These are phyloP conservation scores for Chirona hameri DNA, from an alignment of 2,888 invertebrate genomes.

Conservation along the genomic window DNA sequence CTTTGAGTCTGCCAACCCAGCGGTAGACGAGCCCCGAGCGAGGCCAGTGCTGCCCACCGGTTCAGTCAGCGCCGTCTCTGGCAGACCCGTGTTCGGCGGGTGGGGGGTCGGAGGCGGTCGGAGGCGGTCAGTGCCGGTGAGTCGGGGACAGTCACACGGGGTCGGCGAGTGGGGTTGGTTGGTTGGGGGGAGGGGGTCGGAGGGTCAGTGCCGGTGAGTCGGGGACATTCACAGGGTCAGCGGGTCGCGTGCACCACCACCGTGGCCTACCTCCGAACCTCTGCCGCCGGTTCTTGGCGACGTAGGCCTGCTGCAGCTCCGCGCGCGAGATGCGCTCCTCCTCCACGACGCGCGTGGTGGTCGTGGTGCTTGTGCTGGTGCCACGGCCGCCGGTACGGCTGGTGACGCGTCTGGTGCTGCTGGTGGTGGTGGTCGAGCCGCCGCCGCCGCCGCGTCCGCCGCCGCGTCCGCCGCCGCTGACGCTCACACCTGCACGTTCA, in stretches of 20 bases:
- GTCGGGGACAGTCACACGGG: too few relatives aligned
- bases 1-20: too few relatives aligned
- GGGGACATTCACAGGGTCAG: too few relatives aligned
- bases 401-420: not conserved
- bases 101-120: too few relatives aligned
- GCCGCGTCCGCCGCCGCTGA: not conserved
- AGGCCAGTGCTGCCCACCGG: too few relatives aligned
- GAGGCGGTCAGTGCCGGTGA: too few relatives aligned
- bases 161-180: too few relatives aligned
- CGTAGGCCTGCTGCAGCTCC: not conserved
- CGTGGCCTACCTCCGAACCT: constrained; percentile 13
- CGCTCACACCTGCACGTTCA: not conserved
- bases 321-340: not conserved
- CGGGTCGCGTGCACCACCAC: not conserved
- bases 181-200: too few relatives aligned
- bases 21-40: too few relatives aligned
- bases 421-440: not conserved
- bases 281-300: not conserved
- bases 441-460: not conserved
- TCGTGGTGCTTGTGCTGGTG: not conserved
- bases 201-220: too few relatives aligned
- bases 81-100: too few relatives aligned
- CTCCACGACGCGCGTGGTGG: not conserved
- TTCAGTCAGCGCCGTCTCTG: too few relatives aligned
- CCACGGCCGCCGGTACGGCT: not conserved